Base-by-base conservation (phyloP, 2,888 invertebrate genomes). In the Drosophila nr. perissopoda region DNA sequence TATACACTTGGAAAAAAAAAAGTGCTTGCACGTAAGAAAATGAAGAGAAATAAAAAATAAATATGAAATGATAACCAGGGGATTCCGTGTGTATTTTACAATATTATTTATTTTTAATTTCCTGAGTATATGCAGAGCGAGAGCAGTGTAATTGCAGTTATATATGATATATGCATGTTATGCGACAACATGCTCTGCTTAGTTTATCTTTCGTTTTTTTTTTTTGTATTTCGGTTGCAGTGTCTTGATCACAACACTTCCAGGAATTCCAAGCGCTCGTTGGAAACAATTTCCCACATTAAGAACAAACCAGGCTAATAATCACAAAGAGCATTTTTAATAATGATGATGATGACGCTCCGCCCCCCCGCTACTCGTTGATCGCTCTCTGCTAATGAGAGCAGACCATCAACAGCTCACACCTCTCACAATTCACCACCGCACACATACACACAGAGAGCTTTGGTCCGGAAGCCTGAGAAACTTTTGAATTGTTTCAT, bases 401-500 rank as follows among this genome's bases (percentile, higher is more conserved):
- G 74, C 89, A 63, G 54, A 69, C 59, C 63, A 64, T 49, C 58
- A 74, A 57, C 40, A 42, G 57, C 58, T 48, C 54, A 33, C 54
- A 58, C 40, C 59, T 65, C 62, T 66, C 66, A 57, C 53, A 66
- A 48, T 42, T 59, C 42, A 66, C 46, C 8, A 46, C 25, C 36
- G 49, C 58, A 49, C 65, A 61, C 46, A 53, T 10, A 36, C 11
- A 36, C 11, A 25, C 34, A 16, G 49, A 48, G 51, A 38, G 21
- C 21, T 54, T 52, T 49, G 64, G 67, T 70, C 74, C 76, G 79
- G 81, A 74, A 82, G 85, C 85, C 88, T 86, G 85, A 86, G 85
- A 86, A 86, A 82, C 81, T 88, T 86, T 86, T 86, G 88, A 86
- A 86, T 86, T 86, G 85, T 86, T 86, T 86, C 85, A 86, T 86